A percentile compares a stretch with the other conserved stretches of the same genome.
Evolutionary conservation across 1,140 invertebrate genomes (phyloP).

Genomic region (Drosophila micromelanica): DNA sequence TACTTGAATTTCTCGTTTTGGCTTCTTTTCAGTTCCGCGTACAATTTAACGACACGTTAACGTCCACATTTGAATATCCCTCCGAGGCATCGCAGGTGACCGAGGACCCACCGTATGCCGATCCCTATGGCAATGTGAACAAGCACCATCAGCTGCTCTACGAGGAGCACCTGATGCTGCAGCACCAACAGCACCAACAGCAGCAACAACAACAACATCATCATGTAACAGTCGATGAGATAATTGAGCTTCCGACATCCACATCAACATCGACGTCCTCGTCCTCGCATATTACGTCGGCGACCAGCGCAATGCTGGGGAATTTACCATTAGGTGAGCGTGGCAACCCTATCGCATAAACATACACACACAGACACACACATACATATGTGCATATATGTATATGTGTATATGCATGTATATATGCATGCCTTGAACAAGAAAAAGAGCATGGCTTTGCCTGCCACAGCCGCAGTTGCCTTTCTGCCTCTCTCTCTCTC

Average conservation of each 20-base stretch:
- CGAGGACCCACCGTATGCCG: slow-evolving; percentile 85
- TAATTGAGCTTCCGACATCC: slow-evolving; percentile 79
- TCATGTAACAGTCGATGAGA: slow-evolving; percentile 81
- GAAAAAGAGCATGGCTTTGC: no score
- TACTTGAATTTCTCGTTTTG: slow-evolving; percentile 9
- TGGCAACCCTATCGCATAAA: slow-evolving; percentile 25
- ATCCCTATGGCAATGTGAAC: slow-evolving; percentile 67
- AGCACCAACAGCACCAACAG: slow-evolving; percentile 56
- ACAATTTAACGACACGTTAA: slow-evolving; percentile 92
- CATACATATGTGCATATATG: slow-evolving; percentile 7
- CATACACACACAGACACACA: slow-evolving; percentile 14
- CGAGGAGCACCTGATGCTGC: slow-evolving; percentile 59
- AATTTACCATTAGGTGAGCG: slow-evolving; percentile 84
- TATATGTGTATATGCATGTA: background rate
- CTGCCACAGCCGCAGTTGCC: slow-evolving; percentile 7
- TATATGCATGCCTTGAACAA: slow-evolving; percentile 10
- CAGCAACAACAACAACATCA: slow-evolving; percentile 55
- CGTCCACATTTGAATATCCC: slow-evolving; percentile 93
- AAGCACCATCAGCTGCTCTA: slow-evolving; percentile 63
- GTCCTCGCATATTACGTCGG: slow-evolving; percentile 42
- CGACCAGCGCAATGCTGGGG: slow-evolving; percentile 76
- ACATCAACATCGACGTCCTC: slow-evolving; percentile 51
- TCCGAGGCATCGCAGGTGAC: slow-evolving; percentile 90
- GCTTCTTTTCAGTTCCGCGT: slow-evolving; percentile 89
- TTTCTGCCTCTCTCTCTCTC: slow-evolving; percentile 32